Evolutionary conservation across 2,888 invertebrate genomes (phyloP), one percentile per base, ranked within the genome.

Genomic region (Proisotoma minuta): DNA sequence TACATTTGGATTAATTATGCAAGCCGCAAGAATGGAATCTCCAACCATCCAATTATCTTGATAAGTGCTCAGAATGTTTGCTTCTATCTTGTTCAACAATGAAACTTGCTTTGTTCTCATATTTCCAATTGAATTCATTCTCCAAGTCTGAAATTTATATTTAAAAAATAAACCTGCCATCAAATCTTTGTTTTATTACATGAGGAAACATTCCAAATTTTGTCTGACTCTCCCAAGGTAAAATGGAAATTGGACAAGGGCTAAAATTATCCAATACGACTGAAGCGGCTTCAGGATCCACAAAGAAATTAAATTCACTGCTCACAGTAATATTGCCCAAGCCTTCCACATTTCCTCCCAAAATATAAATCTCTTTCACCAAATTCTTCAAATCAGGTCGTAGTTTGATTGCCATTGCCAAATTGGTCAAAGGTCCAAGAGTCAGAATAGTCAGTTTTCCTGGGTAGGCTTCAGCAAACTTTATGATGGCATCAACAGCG

Each of bases 301-400:
- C 78, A 70, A 81, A 82, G 76, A 90, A 89, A 78, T 91, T 91
- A 75, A 87, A 91, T 77, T 91, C 90, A 0, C 87, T 87, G 43
- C 83, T 77, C 1, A 82, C 76, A 1, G 83, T 82, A 23, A 78
- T 77, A 75, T 87, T 87, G 20, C 86, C 86, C 24, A 81, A 75
- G n/a, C 81, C 83, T 24, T 69, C 57, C 3, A 63, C 57, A 60
- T 73, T 74, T 53, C 74, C 74, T n/a, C 74, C 72, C 28, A 72
- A 18, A 24, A 72, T 62, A 24, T 51, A 67, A 1, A 72, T 54
- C 24, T 69, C 68, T 39, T 68, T 68, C 20, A 71, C 29, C 28
- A 59, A 56, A 3, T 64, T 56, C 18, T 43, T 66, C 3, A 72
- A 65, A 10, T 60, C 47, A 0, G 86, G 83, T 72, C 87, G 87